Conservation (phyloP, 1,140 invertebrate species). For the Lamellibrachia luymesi region DNA sequence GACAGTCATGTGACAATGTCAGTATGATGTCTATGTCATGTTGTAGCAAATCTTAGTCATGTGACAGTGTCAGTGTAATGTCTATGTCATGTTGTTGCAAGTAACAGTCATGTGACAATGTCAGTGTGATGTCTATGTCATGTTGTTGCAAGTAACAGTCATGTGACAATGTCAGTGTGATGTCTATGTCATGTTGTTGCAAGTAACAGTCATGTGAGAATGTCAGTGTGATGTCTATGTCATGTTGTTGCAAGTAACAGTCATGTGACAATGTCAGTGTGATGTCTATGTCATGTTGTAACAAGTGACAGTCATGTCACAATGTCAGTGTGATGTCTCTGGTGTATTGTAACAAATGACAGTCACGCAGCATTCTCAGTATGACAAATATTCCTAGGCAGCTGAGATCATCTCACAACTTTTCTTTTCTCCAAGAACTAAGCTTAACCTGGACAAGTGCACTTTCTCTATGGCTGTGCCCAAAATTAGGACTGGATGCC, state of each 20-base stretch:
- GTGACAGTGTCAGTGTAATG: not conserved
- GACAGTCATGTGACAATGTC: not conserved
- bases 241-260: slow-evolving; percentile 43
- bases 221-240: slow-evolving; percentile 36
- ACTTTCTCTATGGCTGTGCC: no score
- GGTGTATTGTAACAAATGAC: no score
- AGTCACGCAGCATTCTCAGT: no score
- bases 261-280: slow-evolving; percentile 42
- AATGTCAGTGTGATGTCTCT: no score
- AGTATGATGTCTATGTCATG: not conserved
- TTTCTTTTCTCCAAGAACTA: no score
- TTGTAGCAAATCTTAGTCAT: not conserved
- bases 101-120: not conserved
- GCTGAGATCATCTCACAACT: no score
- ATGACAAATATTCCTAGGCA: no score
- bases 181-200: slow-evolving; percentile 28
- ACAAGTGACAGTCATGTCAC: slow-evolving; percentile 38
- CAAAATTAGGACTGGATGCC: no score
- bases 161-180: no score
- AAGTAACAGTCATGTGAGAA: slow-evolving; percentile 48
- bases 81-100: not conserved
- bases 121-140: not conserved
- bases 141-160: slow-evolving; percentile 41
- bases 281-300: slow-evolving; percentile 33
- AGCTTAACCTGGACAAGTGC: no score